Base-by-base conservation (phyloP, 2,113 vertebrate species). In the Malurus melanocephalus region DNA sequence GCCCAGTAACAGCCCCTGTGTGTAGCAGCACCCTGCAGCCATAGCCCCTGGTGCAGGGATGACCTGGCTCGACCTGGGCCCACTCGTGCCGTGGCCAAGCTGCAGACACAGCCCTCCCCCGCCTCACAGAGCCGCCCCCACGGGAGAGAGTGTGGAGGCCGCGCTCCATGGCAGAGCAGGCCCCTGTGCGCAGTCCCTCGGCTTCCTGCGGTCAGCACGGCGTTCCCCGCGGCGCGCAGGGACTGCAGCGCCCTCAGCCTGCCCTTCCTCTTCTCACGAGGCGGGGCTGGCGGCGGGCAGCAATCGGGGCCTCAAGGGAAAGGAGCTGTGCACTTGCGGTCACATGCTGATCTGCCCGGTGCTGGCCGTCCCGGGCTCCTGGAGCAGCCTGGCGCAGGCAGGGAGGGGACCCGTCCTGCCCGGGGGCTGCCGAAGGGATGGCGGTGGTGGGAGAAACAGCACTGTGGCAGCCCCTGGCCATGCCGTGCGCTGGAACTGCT, bases 201-300 rank as follows among this genome's bases (percentile, higher is more conserved):
- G 76, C 49, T 87, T 86, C 84, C 89, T 64, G 84, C 7, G 87
- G 42, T n/a, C 55, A 30, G 42, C 8, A 64, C 49, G 15, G 11
- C 18, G 49, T 45, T 66, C 28, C 30, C 46, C 2, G 10, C 2
- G 1, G 45, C 1, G 0, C 1, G 30, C 49, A 1, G 24, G 27
- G 7, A 1, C 59, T 4, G 57, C 51, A 9, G 55, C 13, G 14
- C 0, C 1, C 80, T 48, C 30, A 0, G 30, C 12, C 20, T 0
- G 4, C 24, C 49, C 51, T 42, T 42, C n/a, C 61, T 56, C 18
- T 38, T 33, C 51, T 7, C 23, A 1, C 2, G 7, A 8, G 38
- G 38, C 43, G 1, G 3, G 17, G n/a, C 46, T 26, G 61, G 13
- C 27, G 61, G 7, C 33, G 4, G 43, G 51, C 89, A 24, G 56